Conservation (phyloP, 2,888 invertebrate species). For the Seira ritae region DNA sequence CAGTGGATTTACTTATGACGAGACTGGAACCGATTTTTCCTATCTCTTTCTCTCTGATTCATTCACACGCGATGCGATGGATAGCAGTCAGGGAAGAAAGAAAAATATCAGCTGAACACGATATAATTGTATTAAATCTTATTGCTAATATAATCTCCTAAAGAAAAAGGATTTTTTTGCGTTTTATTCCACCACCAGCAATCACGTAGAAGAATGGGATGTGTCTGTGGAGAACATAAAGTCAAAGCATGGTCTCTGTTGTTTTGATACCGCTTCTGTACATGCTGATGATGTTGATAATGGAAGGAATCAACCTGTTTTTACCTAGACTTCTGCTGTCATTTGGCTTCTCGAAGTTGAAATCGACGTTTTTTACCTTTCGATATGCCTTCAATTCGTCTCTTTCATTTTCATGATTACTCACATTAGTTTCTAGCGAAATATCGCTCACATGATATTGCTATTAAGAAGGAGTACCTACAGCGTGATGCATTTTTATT, state of each 20-base stretch:
- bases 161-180: slow-evolving; percentile 5
- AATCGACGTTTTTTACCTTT: slow-evolving; percentile 30
- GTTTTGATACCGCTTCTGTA: too few species aligned
- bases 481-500: too few species aligned
- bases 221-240: too few species aligned
- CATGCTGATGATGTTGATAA: too few species aligned
- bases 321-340: slow-evolving; percentile 15
- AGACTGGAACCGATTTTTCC: slow-evolving; percentile 19
- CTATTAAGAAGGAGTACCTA: too few species aligned
- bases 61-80: slow-evolving; percentile 19
- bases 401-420: too few species aligned
- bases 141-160: background rate
- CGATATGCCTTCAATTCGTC: too few species aligned
- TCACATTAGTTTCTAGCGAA: too few species aligned
- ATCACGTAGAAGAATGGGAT: too few species aligned
- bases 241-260: too few species aligned
- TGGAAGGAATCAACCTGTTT: too few species aligned
- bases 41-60: background rate
- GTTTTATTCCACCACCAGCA: background rate
- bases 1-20: background rate
- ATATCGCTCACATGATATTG: too few species aligned
- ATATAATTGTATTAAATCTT: slow-evolving; percentile 34
- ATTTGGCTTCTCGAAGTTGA: slow-evolving; percentile 36
- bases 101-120: slow-evolving; percentile 35
- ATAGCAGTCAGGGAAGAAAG: slow-evolving; percentile 10